Evolutionary conservation across 1,140 invertebrate genomes (phyloP), one percentile per base, ranked within the genome.

Genomic region (Oncopodura yosiiana): DNA sequence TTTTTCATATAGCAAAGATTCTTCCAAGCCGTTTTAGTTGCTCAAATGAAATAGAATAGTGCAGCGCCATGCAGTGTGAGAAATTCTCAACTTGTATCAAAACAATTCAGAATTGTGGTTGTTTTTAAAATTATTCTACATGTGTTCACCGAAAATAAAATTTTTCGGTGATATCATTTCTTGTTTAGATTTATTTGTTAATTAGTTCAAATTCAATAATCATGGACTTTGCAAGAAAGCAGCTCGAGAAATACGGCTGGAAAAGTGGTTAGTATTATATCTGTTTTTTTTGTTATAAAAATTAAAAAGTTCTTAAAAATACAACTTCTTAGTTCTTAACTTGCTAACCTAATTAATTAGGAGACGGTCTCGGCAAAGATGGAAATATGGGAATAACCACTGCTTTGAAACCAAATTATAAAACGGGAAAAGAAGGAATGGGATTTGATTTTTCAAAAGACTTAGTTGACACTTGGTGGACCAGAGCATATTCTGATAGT

Each of bases 161-260:
- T n/a, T n/a, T n/a, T n/a, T n/a, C n/a, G n/a, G n/a, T n/a, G n/a
- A n/a, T n/a, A n/a, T n/a, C n/a, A n/a, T n/a, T n/a, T n/a, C n/a
- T n/a, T n/a, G n/a, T n/a, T n/a, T n/a, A n/a, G n/a, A n/a, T n/a
- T n/a, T n/a, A n/a, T n/a, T n/a, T n/a, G n/a, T n/a, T n/a, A n/a
- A n/a, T n/a, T n/a, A n/a, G n/a, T n/a, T n/a, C n/a, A n/a, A n/a
- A n/a, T n/a, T n/a, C n/a, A n/a, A 49, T 23, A 49, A 32, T 49
- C 37, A 62, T 62, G 61, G 56, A 62, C 49, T 62, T 62, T 43
- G 61, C 61, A n/a, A 29, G 50, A n/a, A 62, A 62, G 34, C 61
- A 62, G 27, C 32, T 62, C 21, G 61, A 62, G 41, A 62, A 62
- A 48, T 62, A 59, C 34, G 61, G 61, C 3, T 62, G 61, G 61